Evolutionary conservation across 2,113 vertebrate species (phyloP), one percentile per base, ranked within the genome.

Genomic region (Clarias batrachus): DNA sequence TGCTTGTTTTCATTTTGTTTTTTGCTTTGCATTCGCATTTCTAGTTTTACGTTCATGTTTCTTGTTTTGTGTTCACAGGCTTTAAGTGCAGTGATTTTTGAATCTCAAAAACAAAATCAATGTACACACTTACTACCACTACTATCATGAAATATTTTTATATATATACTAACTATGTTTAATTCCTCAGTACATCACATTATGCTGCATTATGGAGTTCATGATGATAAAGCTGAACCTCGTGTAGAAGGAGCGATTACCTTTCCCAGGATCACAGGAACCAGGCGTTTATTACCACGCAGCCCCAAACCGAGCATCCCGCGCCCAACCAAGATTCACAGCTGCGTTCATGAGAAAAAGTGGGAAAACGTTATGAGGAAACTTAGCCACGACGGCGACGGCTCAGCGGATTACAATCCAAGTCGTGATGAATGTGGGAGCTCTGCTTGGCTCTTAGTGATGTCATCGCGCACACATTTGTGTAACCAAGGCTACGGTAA

Each of bases 311-410:
- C 23, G 3, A 90, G 90, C 89, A 91, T 92, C 82, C 92, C 92
- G 92, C 92, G 82, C 91, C 92, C 90, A 90, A 82, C 89, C 91
- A 92, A 93, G 91, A 92, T 87, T 88, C 89, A 87, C 92, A 93
- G 91, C 93, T 92, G 93, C 87, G 81, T 90, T 92, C 90, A 90
- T 89, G 88, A 88, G 88, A 48, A 74, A 41, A 71, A 37, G 54
- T 27, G 23, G 57, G 57, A 59, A 37, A 21, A 82, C 59, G 52
- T 82, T 83, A 82, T 52, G 80, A 85, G 60, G 59, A 65, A 87
- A 77, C 76, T 41, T 12, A 71, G 54, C 54, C 78, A 54, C 33
- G 41, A 21, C 11, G 56, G 41, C 33, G 41, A 21, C 11, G 56
- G 41, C 41, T 74, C 19, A 27, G 52, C 23, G 37, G 77, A 85